Evolutionary conservation across 2,888 invertebrate species (phyloP), one percentile per base, ranked within the genome.

Genomic region (Empis livida): DNA sequence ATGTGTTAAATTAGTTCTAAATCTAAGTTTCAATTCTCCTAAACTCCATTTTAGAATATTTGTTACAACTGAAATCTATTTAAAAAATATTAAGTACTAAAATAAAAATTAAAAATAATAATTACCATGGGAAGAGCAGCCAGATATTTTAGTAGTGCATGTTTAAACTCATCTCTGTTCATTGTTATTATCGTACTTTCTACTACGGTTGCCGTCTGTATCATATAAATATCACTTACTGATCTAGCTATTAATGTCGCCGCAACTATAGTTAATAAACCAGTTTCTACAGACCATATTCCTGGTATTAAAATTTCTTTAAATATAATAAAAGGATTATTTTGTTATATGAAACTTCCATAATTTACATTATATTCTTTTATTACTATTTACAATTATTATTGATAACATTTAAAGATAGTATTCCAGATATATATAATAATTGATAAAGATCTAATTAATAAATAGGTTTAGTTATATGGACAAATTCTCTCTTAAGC

Each of bases 171-270:
- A 9, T 72, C 64, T 51, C 76, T 76, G 66, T 95, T 80, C 79
- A 90, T 87, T 54, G 89, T 84, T 57, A 97, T 91, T 53, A 97
- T 95, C 6, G 94, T 82, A 64, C 94, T 90, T 75, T 97, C 97
- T 57, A 97, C 82, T 47, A 86, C 76, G 2, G 97, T 97, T 11
- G 90, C 88, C 64, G 88, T 91, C 61, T 90, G 86, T 57, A 99
- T 99, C 74, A 97, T 82, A 94, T 95, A 99, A 45, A 99, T 77
- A 70, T 99, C 99, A 62, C 95, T 95, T 55, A 93, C 77, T 0
- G 97, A 95, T 56, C 96, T 76, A 3, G 88, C 82, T 17, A 95
- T 76, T 39, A 99, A 73, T 5, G 92, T 81, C 5, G 73, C 63
- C 1, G 95, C 96, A 9, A 92, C 81, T 20, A 90, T 65, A 11